These are phyloP conservation scores for Priocnemis perturbator DNA, from an alignment of 2,888 invertebrate genomes.

Conservation along the genomic window DNA sequence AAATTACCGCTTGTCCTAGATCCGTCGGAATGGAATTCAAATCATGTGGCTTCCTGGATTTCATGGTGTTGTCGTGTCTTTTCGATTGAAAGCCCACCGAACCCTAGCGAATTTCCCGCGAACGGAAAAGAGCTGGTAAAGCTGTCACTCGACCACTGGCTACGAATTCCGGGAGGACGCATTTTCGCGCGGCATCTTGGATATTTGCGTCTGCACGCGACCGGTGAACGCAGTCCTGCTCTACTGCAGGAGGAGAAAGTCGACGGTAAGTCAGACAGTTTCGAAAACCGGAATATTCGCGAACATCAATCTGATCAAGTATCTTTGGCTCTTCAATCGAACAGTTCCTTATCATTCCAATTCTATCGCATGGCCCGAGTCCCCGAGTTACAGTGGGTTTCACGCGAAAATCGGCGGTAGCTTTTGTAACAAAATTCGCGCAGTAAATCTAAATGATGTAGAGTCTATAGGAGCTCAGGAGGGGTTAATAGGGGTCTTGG, in stretches of 20 bases:
- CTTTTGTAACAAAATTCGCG: slow-evolving; percentile 35
- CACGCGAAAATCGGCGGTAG: slow-evolving; percentile 14
- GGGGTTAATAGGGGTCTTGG: slow-evolving; percentile 62
- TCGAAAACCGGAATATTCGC: too few species aligned
- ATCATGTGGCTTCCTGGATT: slow-evolving; percentile 80
- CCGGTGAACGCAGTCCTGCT: slow-evolving; percentile 79
- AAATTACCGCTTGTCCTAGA: slow-evolving; percentile 70
- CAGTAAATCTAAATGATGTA: slow-evolving; percentile 59
- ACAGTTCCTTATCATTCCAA: background rate
- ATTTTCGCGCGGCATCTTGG: slow-evolving; percentile 81
- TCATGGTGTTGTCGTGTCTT: slow-evolving; percentile 80
- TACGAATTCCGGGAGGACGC: slow-evolving; percentile 77
- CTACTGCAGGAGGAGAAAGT: slow-evolving; percentile 76
- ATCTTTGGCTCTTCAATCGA: background rate
- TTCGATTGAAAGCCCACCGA: slow-evolving; percentile 77
- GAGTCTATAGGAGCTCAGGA: slow-evolving; percentile 41
- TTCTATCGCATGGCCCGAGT: background rate
- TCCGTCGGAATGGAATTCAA: slow-evolving; percentile 80
- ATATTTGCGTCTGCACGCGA: slow-evolving; percentile 78
- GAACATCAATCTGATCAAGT: too few species aligned
- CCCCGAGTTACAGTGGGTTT: too few species aligned
- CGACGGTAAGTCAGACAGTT: slow-evolving; percentile 35
- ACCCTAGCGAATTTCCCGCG: slow-evolving; percentile 77
- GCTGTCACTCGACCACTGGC: slow-evolving; percentile 81
- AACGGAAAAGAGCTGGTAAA: slow-evolving; percentile 78